Conservation (phyloP, 2,888 invertebrate species). For the Pseudanteris insignis region DNA sequence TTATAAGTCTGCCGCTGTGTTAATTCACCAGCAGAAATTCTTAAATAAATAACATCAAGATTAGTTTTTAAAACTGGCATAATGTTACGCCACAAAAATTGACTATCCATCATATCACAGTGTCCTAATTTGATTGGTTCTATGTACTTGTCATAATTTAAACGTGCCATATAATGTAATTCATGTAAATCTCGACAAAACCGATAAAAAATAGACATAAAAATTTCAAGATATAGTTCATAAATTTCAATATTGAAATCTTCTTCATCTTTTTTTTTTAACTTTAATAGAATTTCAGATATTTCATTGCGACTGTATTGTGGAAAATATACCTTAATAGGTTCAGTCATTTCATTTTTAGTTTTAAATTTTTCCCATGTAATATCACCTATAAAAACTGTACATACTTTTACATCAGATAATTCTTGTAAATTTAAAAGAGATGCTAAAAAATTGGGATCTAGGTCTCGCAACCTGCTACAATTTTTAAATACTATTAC, state of each 20-base stretch:
- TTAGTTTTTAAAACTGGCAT: slow-evolving; percentile 79
- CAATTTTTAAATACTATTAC: slow-evolving; percentile 83
- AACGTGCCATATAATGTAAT: slow-evolving; percentile 80
- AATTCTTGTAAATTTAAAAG: slow-evolving; percentile 80
- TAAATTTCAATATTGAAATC: slow-evolving; percentile 72
- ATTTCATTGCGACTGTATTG: slow-evolving; percentile 83
- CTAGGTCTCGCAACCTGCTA: slow-evolving; percentile 80
- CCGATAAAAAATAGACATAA: slow-evolving; percentile 84
- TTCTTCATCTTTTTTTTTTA: slow-evolving; percentile 40
- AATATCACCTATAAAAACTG: slow-evolving; percentile 80
- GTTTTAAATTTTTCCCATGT: slow-evolving; percentile 82
- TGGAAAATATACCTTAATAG: slow-evolving; percentile 78
- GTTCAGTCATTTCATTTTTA: slow-evolving; percentile 76
- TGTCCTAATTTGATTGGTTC: slow-evolving; percentile 79
- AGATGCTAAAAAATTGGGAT: slow-evolving; percentile 76
- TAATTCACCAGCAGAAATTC: slow-evolving; percentile 67
- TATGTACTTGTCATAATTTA: slow-evolving; percentile 80
- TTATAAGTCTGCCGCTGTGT: too few relatives aligned
- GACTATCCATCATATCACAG: slow-evolving; percentile 73
- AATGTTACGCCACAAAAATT: slow-evolving; percentile 83
- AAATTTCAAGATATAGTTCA: slow-evolving; percentile 81
- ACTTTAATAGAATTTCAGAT: slow-evolving; percentile 66
- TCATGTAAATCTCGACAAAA: slow-evolving; percentile 88
- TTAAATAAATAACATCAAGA: slow-evolving; percentile 80
- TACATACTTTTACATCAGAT: slow-evolving; percentile 76